Base-by-base conservation (phyloP, 2,888 invertebrate genomes). In the Galerucella calmariensis region DNA sequence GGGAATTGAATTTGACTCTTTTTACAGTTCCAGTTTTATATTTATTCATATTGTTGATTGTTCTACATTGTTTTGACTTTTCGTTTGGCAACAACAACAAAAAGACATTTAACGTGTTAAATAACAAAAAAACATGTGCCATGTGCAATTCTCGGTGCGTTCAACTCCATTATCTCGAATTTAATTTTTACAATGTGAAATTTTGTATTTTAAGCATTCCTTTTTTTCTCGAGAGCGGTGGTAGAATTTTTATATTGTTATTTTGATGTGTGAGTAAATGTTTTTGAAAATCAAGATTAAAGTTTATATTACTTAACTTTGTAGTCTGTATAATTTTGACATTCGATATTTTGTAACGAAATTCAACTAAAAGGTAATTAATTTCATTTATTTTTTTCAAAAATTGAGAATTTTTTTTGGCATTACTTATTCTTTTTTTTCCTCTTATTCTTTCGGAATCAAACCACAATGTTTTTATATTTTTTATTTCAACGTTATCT, bases 111-210 rank as follows among this genome's bases (percentile, higher is more conserved):
- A 16, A 16, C 24, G 35, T 35, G 48, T 48, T 48, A 12, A 48
- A 48, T 14, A 70, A 35, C 70, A 70, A 70, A 70, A 27, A 63
- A 61, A 63, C 70, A 63, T 70, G 46, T 53, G 44, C 35, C 20
- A 46, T 65, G 4, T 65, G 63, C 63, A 65, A 65, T 65, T 65
- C 44, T 58, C 44, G 53, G 70, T 63, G 20, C 56, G 20, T 70
- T 62, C 63, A 70, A 70, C 70, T 24, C 63, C 12, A 63, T 63
- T 70, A 70, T 70, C 56, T 62, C 53, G 35, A 62, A 51, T 44
- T 41, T 58, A 41, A 67, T 63, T 63, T 70, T 63, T 27, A 70
- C 35, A 20, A 69, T 44, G n/a, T 46, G 20, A 46, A 65, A 65
- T 65, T n/a, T 41, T 46, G 44, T n/a, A 62, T 62, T 9, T 62